These are phyloP conservation scores for Microhierax caerulescens DNA, from an alignment of 2,797 vertebrate genomes.

Conservation along the genomic window DNA sequence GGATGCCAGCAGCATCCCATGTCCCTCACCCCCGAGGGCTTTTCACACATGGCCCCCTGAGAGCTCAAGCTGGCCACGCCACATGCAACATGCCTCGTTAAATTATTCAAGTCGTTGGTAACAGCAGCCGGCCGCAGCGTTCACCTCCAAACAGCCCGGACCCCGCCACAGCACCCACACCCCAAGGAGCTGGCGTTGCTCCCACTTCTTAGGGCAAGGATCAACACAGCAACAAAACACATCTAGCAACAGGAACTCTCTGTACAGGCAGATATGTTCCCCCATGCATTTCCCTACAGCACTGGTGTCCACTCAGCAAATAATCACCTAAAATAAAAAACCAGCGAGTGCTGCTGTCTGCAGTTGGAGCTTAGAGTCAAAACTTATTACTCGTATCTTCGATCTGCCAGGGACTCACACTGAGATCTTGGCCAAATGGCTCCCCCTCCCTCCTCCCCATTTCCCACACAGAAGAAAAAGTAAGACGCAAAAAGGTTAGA, in stretches of 20 bases:
- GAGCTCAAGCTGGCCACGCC: neutral
- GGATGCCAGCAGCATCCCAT: neutral
- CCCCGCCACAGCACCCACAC: neutral
- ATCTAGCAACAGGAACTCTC: neutral
- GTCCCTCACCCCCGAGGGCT: neutral
- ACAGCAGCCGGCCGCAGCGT: neutral
- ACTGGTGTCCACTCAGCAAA: neutral
- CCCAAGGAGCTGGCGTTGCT: neutral
- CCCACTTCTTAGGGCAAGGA: neutral
- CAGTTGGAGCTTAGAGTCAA: constrained; percentile 32
- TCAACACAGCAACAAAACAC: neutral
- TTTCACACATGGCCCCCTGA: neutral
- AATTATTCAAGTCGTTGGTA: neutral
- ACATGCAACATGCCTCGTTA: neutral
- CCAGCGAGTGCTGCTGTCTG: neutral
- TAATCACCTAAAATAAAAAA: neutral
- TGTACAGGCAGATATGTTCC: neutral
- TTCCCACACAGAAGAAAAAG: constrained; percentile 10
- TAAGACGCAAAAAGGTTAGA: neutral
- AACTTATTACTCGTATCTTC: constrained; percentile 38
- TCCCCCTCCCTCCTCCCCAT: neutral
- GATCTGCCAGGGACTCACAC: constrained; percentile 16
- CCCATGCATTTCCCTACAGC: neutral
- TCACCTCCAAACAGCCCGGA: neutral
- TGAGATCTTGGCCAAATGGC: neutral